Percentiles rank a stretch among this genome's conserved stretches.
Conservation (phyloP, 2,888 invertebrate species). For the Ophion ellenae region DNA sequence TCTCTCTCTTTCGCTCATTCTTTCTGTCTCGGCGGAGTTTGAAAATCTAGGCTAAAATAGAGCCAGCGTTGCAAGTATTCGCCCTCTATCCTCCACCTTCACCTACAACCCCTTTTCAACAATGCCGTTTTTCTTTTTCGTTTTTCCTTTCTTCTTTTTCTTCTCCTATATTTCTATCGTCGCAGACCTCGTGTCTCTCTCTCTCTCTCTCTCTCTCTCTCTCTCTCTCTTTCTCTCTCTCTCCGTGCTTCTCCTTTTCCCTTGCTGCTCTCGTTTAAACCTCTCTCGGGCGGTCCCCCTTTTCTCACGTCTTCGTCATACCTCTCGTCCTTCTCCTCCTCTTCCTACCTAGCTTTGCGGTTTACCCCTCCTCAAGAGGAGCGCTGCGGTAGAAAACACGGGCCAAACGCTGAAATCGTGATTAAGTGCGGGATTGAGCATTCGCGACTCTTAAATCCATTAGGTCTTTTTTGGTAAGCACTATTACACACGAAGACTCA, state of each 20-base stretch:
- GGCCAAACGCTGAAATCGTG: conserved; percentile 79
- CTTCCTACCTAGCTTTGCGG: conserved; percentile 4
- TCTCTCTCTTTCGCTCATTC: conserved; percentile 75
- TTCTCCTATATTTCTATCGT: conserved; percentile 44
- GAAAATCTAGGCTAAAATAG: conserved; percentile 77
- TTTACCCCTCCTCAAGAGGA: conserved; percentile 4
- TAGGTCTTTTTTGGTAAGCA: neutral
- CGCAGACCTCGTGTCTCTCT: conserved; percentile 16
- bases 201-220: conserved; percentile 14
- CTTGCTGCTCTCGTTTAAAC: conserved; percentile 10
- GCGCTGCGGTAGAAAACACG: conserved; percentile 60
- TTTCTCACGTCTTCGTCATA: conserved; percentile 24
- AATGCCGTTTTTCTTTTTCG: conserved; percentile 47
- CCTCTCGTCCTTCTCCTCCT: conserved; percentile 3
- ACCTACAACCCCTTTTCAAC: conserved; percentile 71
- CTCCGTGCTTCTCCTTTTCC: conserved; percentile 1
- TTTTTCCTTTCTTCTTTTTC: conserved; percentile 45
- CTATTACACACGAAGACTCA: neutral
- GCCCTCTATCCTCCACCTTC: conserved; percentile 69
- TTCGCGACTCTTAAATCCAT: conserved; percentile 63
- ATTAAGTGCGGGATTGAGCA: conserved; percentile 76
- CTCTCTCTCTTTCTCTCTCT: neutral
- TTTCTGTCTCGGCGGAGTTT: conserved; percentile 68
- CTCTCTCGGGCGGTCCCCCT: conserved; percentile 24
- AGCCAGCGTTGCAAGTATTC: conserved; percentile 52